A percentile compares a stretch with the other conserved stretches of the same genome.
These are phyloP conservation scores for Nanorana parkeri DNA, from an alignment of 2,113 vertebrate genomes.

Conservation along the genomic window DNA sequence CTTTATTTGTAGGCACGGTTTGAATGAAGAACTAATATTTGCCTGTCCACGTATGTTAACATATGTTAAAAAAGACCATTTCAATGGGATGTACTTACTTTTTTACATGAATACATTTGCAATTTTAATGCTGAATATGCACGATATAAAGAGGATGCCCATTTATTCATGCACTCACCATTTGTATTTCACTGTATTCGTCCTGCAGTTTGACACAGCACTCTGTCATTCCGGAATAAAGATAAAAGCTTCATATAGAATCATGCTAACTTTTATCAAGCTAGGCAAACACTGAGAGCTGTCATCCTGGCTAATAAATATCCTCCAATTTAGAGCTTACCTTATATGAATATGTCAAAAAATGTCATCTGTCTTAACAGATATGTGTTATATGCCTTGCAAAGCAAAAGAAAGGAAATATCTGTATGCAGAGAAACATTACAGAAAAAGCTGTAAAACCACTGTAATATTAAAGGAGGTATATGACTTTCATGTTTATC, in stretches of 20 bases:
- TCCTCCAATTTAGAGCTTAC: slow-evolving; percentile 29
- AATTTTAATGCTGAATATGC: not conserved
- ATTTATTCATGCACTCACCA: slow-evolving; percentile 5
- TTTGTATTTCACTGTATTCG: not conserved
- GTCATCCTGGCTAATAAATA: slow-evolving; percentile 37
- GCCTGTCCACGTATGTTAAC: no score
- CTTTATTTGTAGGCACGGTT: no score
- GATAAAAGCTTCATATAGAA: slow-evolving; percentile 26
- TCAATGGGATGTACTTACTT: no score
- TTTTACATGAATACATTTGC: not conserved
- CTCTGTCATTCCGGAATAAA: slow-evolving; percentile 8
- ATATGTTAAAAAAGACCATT: no score
- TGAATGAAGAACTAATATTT: no score
- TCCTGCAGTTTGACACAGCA: not conserved
- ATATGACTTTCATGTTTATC: not conserved
- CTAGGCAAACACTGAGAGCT: slow-evolving; percentile 21
- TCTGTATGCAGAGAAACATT: not conserved
- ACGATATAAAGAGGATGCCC: not conserved
- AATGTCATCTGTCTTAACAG: slow-evolving; percentile 19
- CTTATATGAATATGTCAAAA: slow-evolving; percentile 37
- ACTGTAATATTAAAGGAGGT: slow-evolving; percentile 4
- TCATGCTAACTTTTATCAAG: slow-evolving; percentile 42
- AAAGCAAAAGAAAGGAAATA: not conserved
- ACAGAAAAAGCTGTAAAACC: not conserved
- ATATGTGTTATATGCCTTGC: not conserved